These are phyloP conservation scores for Gallinago undulata DNA, from an alignment of 2,113 vertebrate genomes.

Conservation along the genomic window DNA sequence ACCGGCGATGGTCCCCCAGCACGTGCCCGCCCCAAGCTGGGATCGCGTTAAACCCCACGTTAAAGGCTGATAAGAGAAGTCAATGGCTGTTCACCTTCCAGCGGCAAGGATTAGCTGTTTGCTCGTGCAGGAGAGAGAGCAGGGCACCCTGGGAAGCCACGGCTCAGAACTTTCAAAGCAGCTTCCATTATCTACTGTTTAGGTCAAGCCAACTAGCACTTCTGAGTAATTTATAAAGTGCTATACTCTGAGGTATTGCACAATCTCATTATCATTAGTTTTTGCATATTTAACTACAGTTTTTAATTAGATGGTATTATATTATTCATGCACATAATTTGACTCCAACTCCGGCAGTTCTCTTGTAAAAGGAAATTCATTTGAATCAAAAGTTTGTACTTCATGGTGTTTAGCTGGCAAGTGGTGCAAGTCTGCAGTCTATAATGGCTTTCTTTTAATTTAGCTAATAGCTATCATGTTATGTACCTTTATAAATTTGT, in stretches of 20 bases:
- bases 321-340: conserved; percentile 99
- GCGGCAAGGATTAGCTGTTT: conserved; percentile 18
- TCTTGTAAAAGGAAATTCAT: conserved; percentile 77
- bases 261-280: conserved; percentile 99
- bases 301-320: conserved; percentile 99
- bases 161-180: conserved; percentile 74
- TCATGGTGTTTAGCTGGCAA: conserved; percentile 81
- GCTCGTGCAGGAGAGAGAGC: neutral
- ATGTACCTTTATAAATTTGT: conserved; percentile 98
- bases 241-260: conserved; percentile 97
- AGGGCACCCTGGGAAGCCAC: conserved; percentile 48
- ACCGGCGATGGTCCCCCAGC: neutral
- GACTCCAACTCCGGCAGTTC: conserved; percentile 85
- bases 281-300: conserved; percentile 99
- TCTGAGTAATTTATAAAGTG: conserved; percentile 97
- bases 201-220: conserved; percentile 91
- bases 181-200: conserved; percentile 82
- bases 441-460: conserved; percentile 98
- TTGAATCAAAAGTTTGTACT: conserved; percentile 79
- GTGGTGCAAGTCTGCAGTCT: conserved; percentile 76
- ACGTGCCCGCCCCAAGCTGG: neutral
- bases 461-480: conserved; percentile 99
- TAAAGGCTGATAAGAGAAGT: neutral
- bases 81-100: neutral
- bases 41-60: neutral